phyloP scores from a whole-genome alignment of 1,140 invertebrate genomes.

The Nilaparvata lugens region DNA sequence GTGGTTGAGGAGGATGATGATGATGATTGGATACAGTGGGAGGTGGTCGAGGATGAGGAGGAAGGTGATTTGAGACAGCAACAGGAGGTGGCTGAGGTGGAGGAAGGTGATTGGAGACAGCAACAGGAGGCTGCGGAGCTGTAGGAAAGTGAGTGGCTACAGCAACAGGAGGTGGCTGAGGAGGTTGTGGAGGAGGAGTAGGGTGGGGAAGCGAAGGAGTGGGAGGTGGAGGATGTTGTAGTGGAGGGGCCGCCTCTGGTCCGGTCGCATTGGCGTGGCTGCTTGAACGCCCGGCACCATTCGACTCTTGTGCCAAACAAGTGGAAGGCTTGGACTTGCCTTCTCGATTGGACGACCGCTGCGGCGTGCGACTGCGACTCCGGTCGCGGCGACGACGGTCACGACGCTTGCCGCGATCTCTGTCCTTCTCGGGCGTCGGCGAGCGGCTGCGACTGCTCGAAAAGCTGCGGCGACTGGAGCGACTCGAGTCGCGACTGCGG shows the following conservation, averaged over 20 bases:
- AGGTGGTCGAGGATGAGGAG: no score
- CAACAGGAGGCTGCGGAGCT: no score
- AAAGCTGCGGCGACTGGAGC: no score
- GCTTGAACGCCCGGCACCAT: not conserved
- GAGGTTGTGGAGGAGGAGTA: no score
- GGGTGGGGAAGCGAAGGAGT: no score
- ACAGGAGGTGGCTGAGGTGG: no score
- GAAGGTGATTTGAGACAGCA: not conserved
- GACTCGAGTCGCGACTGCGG: no score
- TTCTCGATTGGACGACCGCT: not conserved
- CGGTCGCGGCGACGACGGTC: conserved; percentile 6
- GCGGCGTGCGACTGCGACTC: not conserved
- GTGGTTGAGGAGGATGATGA: not conserved
- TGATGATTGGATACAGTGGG: no score
- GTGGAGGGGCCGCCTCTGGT: not conserved
- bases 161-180: no score
- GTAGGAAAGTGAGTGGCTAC: no score
- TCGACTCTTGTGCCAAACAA: not conserved
- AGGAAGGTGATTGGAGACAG: no score
- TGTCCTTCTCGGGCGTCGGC: not conserved
- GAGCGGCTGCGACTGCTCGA: no score
- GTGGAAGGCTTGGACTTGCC: not conserved
- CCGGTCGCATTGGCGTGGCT: not conserved
- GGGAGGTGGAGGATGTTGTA: not conserved
- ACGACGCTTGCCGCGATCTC: not conserved